These are phyloP conservation scores for Sebastes vulpes DNA, from an alignment of 2,797 vertebrate species.

Conservation along the genomic window DNA sequence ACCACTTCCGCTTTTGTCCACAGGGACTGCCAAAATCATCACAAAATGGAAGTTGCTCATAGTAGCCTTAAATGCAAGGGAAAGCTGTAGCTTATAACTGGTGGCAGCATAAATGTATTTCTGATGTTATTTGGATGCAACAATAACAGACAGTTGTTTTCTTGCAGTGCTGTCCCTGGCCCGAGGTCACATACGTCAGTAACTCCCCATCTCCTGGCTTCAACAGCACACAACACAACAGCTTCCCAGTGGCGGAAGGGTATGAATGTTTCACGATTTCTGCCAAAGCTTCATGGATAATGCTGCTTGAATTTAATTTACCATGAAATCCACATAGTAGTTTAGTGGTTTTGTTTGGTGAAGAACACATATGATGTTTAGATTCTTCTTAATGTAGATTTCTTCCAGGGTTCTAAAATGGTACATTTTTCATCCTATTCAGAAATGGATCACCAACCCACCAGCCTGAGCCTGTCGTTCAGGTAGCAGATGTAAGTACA, in stretches of 20 bases:
- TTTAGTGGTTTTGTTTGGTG: background rate
- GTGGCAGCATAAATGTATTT: background rate
- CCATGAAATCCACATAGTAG: background rate
- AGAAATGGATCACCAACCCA: conserved; percentile 96
- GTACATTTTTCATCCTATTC: conserved; percentile 2
- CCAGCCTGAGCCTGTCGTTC: conserved; percentile 93
- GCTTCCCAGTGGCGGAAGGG: conserved; percentile 93
- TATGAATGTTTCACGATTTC: conserved; percentile 69
- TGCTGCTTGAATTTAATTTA: background rate
- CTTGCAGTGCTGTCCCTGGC: conserved; percentile 94
- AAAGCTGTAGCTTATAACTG: background rate
- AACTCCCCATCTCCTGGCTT: conserved; percentile 94
- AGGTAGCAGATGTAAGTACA: conserved; percentile 91
- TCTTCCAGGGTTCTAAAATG: background rate
- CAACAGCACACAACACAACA: conserved; percentile 92
- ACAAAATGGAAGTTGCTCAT: background rate
- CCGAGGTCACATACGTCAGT: conserved; percentile 92
- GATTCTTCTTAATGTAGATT: background rate
- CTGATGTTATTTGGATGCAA: background rate
- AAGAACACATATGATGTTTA: background rate
- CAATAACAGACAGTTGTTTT: conserved; percentile 20
- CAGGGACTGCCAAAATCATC: background rate
- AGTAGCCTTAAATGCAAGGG: background rate
- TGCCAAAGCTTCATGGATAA: background rate
- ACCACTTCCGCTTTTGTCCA: background rate